Conservation (phyloP, 2,113 vertebrate species). For the Candoia aspera region DNA sequence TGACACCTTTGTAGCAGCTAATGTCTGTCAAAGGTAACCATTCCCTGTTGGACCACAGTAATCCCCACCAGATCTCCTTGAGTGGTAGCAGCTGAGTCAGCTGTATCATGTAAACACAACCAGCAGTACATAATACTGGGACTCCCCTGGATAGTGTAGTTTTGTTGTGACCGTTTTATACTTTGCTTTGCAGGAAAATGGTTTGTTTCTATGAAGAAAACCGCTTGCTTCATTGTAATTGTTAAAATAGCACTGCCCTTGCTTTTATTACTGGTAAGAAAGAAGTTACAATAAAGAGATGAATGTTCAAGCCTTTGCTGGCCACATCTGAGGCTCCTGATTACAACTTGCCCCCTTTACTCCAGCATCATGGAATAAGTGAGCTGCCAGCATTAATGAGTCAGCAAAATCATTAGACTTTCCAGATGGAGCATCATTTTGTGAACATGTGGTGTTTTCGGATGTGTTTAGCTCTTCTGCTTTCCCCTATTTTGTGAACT, state of each 20-base stretch:
- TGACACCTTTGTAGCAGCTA: not conserved
- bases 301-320: not conserved
- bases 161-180: not conserved
- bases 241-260: not conserved
- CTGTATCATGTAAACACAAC: not conserved
- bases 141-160: not conserved
- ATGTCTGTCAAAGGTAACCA: not conserved
- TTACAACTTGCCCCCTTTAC: not conserved
- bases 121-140: not conserved
- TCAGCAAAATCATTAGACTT: conserved; percentile 36
- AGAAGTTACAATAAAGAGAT: not conserved
- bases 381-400: conserved; percentile 3
- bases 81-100: not conserved
- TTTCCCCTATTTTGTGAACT: conserved; percentile 12
- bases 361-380: conserved; percentile 14
- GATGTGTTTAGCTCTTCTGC: conserved; percentile 14
- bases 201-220: not conserved
- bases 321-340: not conserved
- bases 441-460: conserved; percentile 29
- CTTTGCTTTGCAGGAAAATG: not conserved
- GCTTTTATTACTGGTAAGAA: not conserved
- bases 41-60: not conserved
- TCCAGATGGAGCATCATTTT: conserved; percentile 19
- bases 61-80: not conserved
- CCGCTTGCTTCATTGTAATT: not conserved